phyloP scores from a whole-genome alignment of 2,113 vertebrate genomes.

The Ursus arctos region DNA sequence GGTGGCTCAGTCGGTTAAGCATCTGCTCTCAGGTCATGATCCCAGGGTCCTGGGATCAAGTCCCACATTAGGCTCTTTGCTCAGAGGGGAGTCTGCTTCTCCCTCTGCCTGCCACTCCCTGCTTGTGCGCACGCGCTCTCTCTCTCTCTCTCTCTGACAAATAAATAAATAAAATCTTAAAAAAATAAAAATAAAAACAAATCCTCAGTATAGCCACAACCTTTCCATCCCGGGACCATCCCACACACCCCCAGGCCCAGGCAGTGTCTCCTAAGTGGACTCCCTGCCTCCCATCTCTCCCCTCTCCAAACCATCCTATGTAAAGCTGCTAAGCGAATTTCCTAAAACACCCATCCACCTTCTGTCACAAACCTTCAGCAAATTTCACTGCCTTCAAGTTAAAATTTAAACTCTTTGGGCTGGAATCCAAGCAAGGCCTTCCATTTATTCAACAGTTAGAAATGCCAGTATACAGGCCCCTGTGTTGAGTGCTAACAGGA shows the following conservation, averaged over 20 bases:
- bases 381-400: not conserved
- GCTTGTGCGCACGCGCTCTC: too few relatives aligned
- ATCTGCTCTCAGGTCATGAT: too few relatives aligned
- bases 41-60: too few relatives aligned
- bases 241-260: not conserved
- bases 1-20: not conserved
- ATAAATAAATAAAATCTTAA: not conserved
- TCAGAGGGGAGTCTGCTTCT: too few relatives aligned
- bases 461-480: not conserved
- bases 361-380: conserved; percentile 2
- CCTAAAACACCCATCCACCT: not conserved
- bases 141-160: too few relatives aligned
- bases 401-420: not conserved
- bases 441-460: not conserved
- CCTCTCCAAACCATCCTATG: not conserved
- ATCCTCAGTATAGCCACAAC: not conserved
- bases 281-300: not conserved
- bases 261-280: not conserved
- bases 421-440: not conserved
- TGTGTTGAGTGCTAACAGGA: not conserved
- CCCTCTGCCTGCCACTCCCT: too few relatives aligned
- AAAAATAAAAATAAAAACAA: not conserved
- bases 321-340: not conserved
- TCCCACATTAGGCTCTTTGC: too few relatives aligned
- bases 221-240: not conserved